These are phyloP conservation scores for Balearica regulorum DNA, from an alignment of 2,797 vertebrate genomes.

Conservation along the genomic window DNA sequence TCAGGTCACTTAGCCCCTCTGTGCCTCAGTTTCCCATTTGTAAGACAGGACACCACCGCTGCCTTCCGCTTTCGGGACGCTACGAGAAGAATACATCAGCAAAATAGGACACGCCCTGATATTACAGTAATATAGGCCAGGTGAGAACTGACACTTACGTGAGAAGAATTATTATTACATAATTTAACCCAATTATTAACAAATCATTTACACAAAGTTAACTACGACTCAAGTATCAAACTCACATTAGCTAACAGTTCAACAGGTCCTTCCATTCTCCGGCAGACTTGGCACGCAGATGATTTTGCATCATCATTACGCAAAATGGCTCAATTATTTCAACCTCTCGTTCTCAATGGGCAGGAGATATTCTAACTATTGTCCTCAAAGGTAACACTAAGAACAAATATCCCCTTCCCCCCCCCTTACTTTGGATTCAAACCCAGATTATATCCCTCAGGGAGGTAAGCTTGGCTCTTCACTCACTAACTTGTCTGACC, in stretches of 20 bases:
- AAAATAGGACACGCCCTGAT: not conserved
- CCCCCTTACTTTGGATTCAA: not conserved
- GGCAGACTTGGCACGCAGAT: not conserved
- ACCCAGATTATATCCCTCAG: not conserved
- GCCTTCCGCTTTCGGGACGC: not conserved
- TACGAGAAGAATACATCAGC: not conserved
- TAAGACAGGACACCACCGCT: not conserved
- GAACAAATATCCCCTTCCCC: not conserved
- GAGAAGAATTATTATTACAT: not conserved
- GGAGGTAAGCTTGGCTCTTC: not conserved
- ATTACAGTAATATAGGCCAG: not conserved
- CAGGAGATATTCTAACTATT: not conserved
- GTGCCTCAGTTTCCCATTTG: not conserved
- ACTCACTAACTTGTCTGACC: not conserved
- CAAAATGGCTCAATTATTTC: not conserved
- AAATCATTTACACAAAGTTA: not conserved
- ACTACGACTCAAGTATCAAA: not conserved
- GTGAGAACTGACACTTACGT: not conserved
- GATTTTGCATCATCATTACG: not conserved
- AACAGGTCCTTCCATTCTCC: not conserved
- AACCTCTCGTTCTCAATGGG: accelerated
- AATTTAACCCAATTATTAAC: constrained; percentile 15
- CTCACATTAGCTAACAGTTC: not conserved
- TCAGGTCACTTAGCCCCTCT: not conserved
- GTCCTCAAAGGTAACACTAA: not conserved